Base-by-base conservation (phyloP, 35 echinoderm and acorn worm species). In the Amphiura filiformis region DNA sequence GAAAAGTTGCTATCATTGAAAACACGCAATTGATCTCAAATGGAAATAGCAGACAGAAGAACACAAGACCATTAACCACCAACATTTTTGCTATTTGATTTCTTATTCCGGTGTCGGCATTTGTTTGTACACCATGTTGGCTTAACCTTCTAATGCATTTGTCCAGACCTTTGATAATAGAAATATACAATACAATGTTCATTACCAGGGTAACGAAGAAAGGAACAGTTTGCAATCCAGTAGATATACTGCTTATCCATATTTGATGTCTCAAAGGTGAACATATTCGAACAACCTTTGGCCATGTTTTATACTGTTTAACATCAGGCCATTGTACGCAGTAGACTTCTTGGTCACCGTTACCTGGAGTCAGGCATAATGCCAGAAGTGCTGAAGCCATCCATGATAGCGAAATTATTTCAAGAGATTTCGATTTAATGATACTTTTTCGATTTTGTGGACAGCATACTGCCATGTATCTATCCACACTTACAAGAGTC, bases 11-110 rank as follows among this genome's bases (percentile, higher is more conserved):
- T 1, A 38, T 56, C 31, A 86, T 57, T 57, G 65, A 33, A 39
- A 88, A 99, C 76, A 75, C 89, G 47, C 35, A 81, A 18, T 31
- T 85, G 26, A 97, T 76, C 75, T 97, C 95, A 83, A 97, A 94
- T 33, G 96, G 96, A 49, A 85, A 79, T 26, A 99, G 61, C 84
- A 93, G 95, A 22, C 91, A 83, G 38, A 99, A 99, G 79, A 99
- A 99, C 0, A 94, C 91, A 4, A 99, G 90, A 52, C 92, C 93
- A 26, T 94, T 99, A 17, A 99, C 79, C 34, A 99, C 91, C 1
- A 99, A 84, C 96, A 99, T 94, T 11, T 78, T 76, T 13, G 93
- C 96, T 32, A 99, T 90, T 77, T 94, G 93, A 76, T 94, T 86
- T 47, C 96, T 76, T 42, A 94, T 89, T 36, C 90, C 88, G 57